These are phyloP conservation scores for Parnassius glacialis DNA, from an alignment of 2,888 invertebrate species.

Conservation along the genomic window DNA sequence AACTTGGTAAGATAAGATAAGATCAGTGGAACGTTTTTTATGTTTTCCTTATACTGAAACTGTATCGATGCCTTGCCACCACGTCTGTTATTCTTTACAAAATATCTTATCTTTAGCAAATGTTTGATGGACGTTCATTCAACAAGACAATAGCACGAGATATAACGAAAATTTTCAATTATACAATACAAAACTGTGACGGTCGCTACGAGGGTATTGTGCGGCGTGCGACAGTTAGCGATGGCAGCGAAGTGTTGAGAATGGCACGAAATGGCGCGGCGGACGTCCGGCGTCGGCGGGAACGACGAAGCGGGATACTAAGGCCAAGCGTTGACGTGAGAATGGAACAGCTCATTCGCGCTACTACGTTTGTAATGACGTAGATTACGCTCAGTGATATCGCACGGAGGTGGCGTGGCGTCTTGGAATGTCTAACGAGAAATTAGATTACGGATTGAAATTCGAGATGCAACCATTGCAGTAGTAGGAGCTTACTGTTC, in stretches of 20 bases:
- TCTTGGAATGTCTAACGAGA: slow-evolving; percentile 39
- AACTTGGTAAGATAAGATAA: slow-evolving; percentile 12
- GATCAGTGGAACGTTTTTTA: slow-evolving; percentile 15
- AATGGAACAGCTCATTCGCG: slow-evolving; percentile 41
- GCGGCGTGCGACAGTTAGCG: slow-evolving; percentile 46
- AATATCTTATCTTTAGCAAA: slow-evolving; percentile 35
- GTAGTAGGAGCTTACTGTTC: slow-evolving; percentile 2
- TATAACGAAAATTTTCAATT: slow-evolving; percentile 74
- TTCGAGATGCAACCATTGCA: slow-evolving; percentile 22
- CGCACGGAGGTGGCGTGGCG: slow-evolving; percentile 41
- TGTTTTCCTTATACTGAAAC: slow-evolving; percentile 18
- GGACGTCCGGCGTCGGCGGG: slow-evolving; percentile 60
- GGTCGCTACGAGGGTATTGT: slow-evolving; percentile 54
- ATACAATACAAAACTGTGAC: slow-evolving; percentile 65
- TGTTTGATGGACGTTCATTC: slow-evolving; percentile 43
- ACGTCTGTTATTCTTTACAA: slow-evolving; percentile 24
- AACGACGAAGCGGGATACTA: slow-evolving; percentile 34
- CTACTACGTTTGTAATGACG: slow-evolving; percentile 52
- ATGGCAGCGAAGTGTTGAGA: slow-evolving; percentile 40
- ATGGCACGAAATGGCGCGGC: slow-evolving; percentile 45
- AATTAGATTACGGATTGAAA: slow-evolving; percentile 37
- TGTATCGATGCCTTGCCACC: slow-evolving; percentile 1
- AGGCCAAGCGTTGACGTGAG: slow-evolving; percentile 31
- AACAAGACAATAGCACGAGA: slow-evolving; percentile 55
- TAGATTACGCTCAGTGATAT: slow-evolving; percentile 52